Base-by-base conservation (phyloP, 2,113 vertebrate genomes). In the Spea bombifrons region DNA sequence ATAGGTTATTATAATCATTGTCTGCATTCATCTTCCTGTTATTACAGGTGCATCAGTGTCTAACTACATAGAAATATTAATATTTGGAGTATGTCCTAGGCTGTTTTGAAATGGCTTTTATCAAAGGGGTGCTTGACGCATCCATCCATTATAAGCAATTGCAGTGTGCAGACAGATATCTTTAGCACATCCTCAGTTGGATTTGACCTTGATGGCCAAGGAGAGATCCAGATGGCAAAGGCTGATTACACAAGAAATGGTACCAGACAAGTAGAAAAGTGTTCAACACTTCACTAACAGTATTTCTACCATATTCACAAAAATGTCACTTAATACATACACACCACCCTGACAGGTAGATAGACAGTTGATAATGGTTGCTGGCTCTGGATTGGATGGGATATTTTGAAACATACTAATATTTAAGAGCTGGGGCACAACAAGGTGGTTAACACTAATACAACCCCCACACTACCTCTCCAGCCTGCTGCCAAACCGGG, bases 1-100 rank as follows among this genome's bases (percentile, higher is more conserved):
- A 79, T 30, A 15, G 70, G 70, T 66, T 49, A 79, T 79, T 79
- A 79, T 73, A 73, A 66, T 79, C 61, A 73, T 79, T 79, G 70
- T 48, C 70, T 73, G 70, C 70, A 73, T 79, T 72, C 70, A 57
- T 47, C 49, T 73, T 67, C 63, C 70, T 46, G 43, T 67, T 71
- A 79, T 79, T 73, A 73, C 17, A 64, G n/a, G 7, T 79, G 64
- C 76, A 73, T 79, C 77, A 73, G 50, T 59, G 70, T 79, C 77
- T 67, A 57, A 59, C 70, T 61, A 73, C 50, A 59, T 30, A 57
- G 63, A 79, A 73, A 79, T 67, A 79, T 79, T 73, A 65, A 73
- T 50, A 57, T 59, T 79, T 76, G 73, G 52, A 66, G 70, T 66
- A 50, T 61, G 66, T 79, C 15, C 77, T 79, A 45, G 16, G 63